Evolutionary conservation across 1,140 invertebrate genomes (phyloP).

Genomic region (Watersipora subatra): DNA sequence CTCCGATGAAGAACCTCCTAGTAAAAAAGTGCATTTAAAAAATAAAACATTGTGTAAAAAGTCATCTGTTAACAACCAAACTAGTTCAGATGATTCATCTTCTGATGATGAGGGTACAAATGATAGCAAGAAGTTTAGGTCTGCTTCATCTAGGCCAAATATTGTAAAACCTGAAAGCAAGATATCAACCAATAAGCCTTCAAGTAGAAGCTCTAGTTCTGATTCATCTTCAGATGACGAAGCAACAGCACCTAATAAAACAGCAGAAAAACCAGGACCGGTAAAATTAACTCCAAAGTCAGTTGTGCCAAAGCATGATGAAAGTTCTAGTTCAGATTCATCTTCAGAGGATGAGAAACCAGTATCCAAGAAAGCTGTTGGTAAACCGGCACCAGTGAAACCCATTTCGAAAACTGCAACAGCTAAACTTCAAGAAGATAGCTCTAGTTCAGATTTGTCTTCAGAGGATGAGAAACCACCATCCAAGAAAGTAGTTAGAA

Average conservation of each 20-base stretch:
- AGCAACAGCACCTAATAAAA: background rate
- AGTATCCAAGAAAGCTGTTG: background rate
- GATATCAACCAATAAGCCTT: too few species aligned
- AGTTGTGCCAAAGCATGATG: background rate
- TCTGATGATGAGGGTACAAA: too few species aligned
- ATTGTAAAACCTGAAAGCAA: too few species aligned
- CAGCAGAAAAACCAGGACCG: background rate
- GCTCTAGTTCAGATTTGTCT: background rate
- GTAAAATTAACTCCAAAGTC: background rate
- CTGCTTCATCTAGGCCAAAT: too few species aligned
- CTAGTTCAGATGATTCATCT: too few species aligned
- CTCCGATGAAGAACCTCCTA: too few species aligned
- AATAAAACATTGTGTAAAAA: too few species aligned
- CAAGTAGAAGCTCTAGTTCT: background rate
- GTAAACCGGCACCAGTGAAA: background rate
- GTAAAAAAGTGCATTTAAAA: too few species aligned
- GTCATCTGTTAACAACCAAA: too few species aligned
- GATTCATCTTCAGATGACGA: background rate
- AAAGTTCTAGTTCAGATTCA: background rate
- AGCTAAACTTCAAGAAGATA: background rate
- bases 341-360: constrained; percentile 1
- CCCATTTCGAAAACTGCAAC: background rate
- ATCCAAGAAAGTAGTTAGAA: background rate
- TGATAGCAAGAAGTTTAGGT: too few species aligned
- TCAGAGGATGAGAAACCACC: background rate